Conservation (phyloP, 2,888 invertebrate genomes). For the Notocelia uddmanniana region DNA sequence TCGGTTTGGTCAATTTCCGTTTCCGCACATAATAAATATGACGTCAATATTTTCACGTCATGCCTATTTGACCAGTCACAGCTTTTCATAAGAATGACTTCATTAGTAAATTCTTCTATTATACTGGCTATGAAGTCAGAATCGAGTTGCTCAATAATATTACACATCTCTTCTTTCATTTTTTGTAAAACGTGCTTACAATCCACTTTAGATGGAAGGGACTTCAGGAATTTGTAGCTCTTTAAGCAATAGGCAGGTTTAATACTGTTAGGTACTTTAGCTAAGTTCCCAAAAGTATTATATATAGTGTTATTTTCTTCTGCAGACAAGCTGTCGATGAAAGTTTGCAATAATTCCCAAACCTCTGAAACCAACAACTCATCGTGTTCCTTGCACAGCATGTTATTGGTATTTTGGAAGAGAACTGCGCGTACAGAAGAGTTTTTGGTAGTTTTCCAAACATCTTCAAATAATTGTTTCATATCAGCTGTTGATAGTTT, state of each 20-base stretch:
- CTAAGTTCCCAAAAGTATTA: slow-evolving; percentile 53
- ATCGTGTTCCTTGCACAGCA: slow-evolving; percentile 58
- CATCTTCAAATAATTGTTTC: slow-evolving; percentile 55
- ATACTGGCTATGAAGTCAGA: slow-evolving; percentile 55
- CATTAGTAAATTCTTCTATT: slow-evolving; percentile 51
- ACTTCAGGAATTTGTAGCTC: slow-evolving; percentile 57
- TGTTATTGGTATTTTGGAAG: slow-evolving; percentile 57
- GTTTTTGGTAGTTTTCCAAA: slow-evolving; percentile 64
- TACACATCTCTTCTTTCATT: slow-evolving; percentile 50
- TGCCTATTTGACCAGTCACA: slow-evolving; percentile 23
- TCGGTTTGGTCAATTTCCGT: slow-evolving; percentile 55
- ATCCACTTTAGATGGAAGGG: slow-evolving; percentile 55
- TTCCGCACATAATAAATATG: slow-evolving; percentile 55
- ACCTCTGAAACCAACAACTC: slow-evolving; percentile 52
- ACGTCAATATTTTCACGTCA: slow-evolving; percentile 48
- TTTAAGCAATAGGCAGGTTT: slow-evolving; percentile 60
- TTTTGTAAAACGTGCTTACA: slow-evolving; percentile 49
- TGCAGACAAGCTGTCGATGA: slow-evolving; percentile 60
- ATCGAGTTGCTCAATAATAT: slow-evolving; percentile 57
- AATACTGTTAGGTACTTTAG: slow-evolving; percentile 53
- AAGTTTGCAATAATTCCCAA: slow-evolving; percentile 59
- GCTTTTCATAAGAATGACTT: slow-evolving; percentile 25
- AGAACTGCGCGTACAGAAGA: slow-evolving; percentile 60
- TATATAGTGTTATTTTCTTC: slow-evolving; percentile 63
- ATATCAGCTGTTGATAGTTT: slow-evolving; percentile 60